Conservation (phyloP, 2,888 invertebrate species). For the Hirtodrosophila alboralis region DNA sequence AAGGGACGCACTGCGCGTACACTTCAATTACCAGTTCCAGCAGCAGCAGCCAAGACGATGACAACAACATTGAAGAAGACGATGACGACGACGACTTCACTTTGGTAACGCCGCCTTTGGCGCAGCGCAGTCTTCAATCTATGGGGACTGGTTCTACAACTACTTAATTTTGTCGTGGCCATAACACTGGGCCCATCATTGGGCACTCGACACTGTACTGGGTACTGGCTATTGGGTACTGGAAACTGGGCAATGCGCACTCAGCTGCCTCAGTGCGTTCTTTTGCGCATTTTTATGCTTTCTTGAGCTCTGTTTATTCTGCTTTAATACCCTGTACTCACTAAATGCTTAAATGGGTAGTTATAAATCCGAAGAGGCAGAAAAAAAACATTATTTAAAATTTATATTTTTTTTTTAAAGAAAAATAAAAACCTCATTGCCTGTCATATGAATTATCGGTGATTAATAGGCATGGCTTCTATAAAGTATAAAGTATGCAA, state of each 20-base stretch:
- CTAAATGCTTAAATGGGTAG: not conserved
- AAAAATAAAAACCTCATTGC: too few relatives aligned
- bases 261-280: constrained; percentile 38
- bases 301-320: constrained; percentile 47
- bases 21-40: constrained; percentile 71
- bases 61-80: constrained; percentile 15
- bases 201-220: constrained; percentile 2
- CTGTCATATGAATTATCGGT: too few relatives aligned
- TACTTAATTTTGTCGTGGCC: constrained; percentile 69
- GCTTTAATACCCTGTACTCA: constrained; percentile 22
- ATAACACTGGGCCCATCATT: constrained; percentile 14
- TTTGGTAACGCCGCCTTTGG: constrained; percentile 41
- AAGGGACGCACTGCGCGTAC: constrained; percentile 64
- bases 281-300: constrained; percentile 58
- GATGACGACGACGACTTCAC: too few relatives aligned
- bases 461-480: too few relatives aligned
- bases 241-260: constrained; percentile 24
- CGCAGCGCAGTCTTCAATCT: constrained; percentile 55
- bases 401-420: too few relatives aligned
- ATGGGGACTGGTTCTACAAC: constrained; percentile 72
- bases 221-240: constrained; percentile 2
- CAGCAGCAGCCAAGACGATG: constrained; percentile 32
- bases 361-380: not conserved
- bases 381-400: too few relatives aligned
- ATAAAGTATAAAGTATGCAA: too few relatives aligned